Percentiles rank a stretch among this genome's conserved stretches.
Conservation (phyloP, 2,888 invertebrate species). For the Orthonevra nobilis region DNA sequence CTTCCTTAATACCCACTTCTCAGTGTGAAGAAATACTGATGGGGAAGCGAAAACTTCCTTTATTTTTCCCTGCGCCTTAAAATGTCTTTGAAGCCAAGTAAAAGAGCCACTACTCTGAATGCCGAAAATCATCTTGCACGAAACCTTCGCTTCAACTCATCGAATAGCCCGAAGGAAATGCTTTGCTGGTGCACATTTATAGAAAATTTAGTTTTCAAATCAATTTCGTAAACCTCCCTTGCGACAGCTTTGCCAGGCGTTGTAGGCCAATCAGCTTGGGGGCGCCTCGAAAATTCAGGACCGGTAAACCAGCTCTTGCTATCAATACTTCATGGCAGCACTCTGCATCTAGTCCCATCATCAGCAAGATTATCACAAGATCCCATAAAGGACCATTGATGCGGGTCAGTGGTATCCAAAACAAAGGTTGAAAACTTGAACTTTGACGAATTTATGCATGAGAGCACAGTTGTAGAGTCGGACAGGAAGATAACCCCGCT, state of each 20-base stretch:
- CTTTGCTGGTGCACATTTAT: neutral
- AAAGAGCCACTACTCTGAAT: neutral
- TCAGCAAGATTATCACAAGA: slow-evolving; percentile 16
- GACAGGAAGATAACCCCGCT: slow-evolving; percentile 16
- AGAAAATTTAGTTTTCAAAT: neutral
- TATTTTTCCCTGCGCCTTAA: neutral
- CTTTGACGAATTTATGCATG: slow-evolving; percentile 6
- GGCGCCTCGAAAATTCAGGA: neutral
- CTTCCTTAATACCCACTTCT: slow-evolving; percentile 10
- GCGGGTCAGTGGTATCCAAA: slow-evolving; percentile 1
- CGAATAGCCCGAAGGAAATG: neutral
- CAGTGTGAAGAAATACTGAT: neutral
- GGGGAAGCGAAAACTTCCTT: slow-evolving; percentile 1
- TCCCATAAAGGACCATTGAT: slow-evolving; percentile 8
- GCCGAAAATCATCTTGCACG: slow-evolving; percentile 8
- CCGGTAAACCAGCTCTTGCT: slow-evolving; percentile 7
- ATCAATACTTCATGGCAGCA: neutral
- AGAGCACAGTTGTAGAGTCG: slow-evolving; percentile 29
- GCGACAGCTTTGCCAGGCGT: neutral
- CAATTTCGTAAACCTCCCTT: neutral
- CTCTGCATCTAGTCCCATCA: slow-evolving; percentile 15
- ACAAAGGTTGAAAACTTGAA: slow-evolving; percentile 16
- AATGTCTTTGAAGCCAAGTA: slow-evolving; percentile 13
- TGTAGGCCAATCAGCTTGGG: neutral
- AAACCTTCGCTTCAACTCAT: slow-evolving; percentile 8